phyloP scores from a whole-genome alignment of 2,797 vertebrate species.

The Mormyrops boulengeri region DNA sequence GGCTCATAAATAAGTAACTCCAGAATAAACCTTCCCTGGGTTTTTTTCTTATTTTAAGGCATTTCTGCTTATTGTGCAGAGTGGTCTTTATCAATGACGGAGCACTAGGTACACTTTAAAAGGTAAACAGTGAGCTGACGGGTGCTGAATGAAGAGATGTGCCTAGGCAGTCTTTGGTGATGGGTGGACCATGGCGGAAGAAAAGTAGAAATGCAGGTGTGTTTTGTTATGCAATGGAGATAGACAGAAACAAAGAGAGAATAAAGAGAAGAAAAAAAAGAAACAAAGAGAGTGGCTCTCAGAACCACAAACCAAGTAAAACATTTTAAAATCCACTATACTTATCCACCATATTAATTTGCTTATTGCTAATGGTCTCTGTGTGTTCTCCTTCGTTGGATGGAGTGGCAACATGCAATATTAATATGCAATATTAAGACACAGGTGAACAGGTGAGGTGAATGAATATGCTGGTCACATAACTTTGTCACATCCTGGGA shows the following conservation, averaged over 20 bases:
- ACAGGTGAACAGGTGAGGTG: not conserved
- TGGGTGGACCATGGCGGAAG: not conserved
- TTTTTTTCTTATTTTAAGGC: not conserved
- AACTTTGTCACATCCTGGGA: not conserved
- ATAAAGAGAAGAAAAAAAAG: not conserved
- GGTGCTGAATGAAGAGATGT: not conserved
- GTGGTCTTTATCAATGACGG: not conserved
- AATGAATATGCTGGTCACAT: not conserved
- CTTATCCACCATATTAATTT: not conserved
- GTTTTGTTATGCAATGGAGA: not conserved
- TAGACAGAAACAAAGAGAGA: not conserved
- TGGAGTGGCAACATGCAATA: not conserved
- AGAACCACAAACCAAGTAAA: not conserved
- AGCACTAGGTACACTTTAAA: not conserved
- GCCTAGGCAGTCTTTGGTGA: not conserved
- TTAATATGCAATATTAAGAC: not conserved
- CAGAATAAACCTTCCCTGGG: not conserved
- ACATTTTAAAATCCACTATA: not conserved
- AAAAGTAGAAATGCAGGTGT: not conserved
- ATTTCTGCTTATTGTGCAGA: not conserved
- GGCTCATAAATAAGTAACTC: slow-evolving; percentile 71
- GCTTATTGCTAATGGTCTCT: not conserved
- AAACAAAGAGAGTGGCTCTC: not conserved
- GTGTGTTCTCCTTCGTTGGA: not conserved
- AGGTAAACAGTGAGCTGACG: not conserved